Percentiles rank a stretch among this genome's conserved stretches.
These are phyloP conservation scores for Smittia sp. DNA, from an alignment of 2,888 invertebrate genomes.

Conservation along the genomic window DNA sequence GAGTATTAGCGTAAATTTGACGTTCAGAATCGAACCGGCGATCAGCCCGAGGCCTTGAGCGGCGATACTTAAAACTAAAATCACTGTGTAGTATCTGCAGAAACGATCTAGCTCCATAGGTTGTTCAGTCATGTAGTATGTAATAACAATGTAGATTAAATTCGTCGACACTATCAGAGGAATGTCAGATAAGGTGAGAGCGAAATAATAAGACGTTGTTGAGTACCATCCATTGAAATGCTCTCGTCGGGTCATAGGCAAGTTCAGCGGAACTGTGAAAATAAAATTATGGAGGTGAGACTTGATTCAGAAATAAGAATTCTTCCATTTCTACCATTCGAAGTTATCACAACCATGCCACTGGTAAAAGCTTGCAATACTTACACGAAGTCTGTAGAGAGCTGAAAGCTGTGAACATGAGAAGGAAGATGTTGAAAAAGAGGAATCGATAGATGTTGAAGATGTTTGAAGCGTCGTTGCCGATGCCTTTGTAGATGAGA, in stretches of 20 bases:
- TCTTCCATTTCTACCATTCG: too few species aligned
- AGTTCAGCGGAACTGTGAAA: slow-evolving; percentile 73
- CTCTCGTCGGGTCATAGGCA: slow-evolving; percentile 75
- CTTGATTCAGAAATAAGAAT: not conserved
- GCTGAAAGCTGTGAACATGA: slow-evolving; percentile 86
- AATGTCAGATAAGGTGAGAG: slow-evolving; percentile 75
- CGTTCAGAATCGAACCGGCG: slow-evolving; percentile 75
- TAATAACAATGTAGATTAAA: slow-evolving; percentile 69
- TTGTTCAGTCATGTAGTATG: slow-evolving; percentile 85
- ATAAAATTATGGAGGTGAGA: not conserved
- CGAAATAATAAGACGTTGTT: slow-evolving; percentile 75
- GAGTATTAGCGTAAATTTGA: slow-evolving; percentile 72
- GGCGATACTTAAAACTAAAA: slow-evolving; percentile 75
- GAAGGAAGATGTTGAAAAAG: slow-evolving; percentile 82
- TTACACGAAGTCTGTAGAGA: slow-evolving; percentile 69
- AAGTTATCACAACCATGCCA: not conserved
- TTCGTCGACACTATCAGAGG: slow-evolving; percentile 78
- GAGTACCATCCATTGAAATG: slow-evolving; percentile 91
- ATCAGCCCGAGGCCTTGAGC: slow-evolving; percentile 83
- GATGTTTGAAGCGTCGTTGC: slow-evolving; percentile 71
- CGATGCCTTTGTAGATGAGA: slow-evolving; percentile 71
- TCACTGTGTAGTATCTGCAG: slow-evolving; percentile 66
- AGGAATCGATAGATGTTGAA: slow-evolving; percentile 78
- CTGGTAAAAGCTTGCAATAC: not conserved
- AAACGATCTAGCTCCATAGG: slow-evolving; percentile 74